phyloP scores from a whole-genome alignment of 2,113 vertebrate genomes.

The Barnardius zonarius region DNA sequence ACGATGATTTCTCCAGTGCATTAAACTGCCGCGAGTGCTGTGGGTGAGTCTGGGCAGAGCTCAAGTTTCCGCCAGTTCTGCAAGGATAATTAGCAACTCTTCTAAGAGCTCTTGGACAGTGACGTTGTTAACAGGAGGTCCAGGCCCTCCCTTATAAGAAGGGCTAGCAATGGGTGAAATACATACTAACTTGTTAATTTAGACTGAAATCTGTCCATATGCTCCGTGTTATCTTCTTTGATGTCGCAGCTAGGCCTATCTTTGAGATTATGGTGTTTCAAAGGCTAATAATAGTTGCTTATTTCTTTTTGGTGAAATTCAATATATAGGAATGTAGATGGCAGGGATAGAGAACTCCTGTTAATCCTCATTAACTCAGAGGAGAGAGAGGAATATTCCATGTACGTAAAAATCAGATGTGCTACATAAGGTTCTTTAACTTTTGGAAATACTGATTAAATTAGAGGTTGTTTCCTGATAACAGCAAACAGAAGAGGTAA shows the following conservation, averaged over 20 bases:
- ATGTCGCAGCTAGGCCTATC: background rate
- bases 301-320: background rate
- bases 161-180: background rate
- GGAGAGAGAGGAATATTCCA: background rate
- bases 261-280: background rate
- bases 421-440: background rate
- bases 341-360: background rate
- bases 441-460: background rate
- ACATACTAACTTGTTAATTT: background rate
- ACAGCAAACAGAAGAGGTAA: background rate
- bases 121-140: background rate
- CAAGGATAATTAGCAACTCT: constrained; percentile 15
- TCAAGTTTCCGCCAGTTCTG: constrained; percentile 50
- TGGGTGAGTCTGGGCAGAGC: constrained; percentile 12
- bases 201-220: background rate
- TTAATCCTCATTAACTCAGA: background rate
- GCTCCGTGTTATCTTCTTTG: background rate
- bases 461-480: background rate
- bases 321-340: background rate
- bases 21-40: constrained; percentile 20
- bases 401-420: background rate
- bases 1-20: constrained; percentile 60
- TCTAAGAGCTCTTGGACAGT: background rate
- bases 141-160: background rate
- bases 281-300: background rate